Conservation (phyloP, 2,113 vertebrate genomes). For the Orthonyx spaldingii region DNA sequence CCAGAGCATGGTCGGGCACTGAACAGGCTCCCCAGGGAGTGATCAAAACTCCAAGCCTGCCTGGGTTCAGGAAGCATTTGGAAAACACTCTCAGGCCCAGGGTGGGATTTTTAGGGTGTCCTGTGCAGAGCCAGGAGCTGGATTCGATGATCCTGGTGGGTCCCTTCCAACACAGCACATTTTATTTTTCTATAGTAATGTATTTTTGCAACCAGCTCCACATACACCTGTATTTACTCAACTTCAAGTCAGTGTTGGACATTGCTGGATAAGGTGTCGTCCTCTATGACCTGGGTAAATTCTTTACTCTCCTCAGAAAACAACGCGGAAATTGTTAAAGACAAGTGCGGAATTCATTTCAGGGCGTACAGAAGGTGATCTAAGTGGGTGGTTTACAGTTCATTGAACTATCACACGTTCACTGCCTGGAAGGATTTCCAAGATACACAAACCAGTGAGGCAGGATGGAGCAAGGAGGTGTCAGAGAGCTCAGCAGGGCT, state of each 20-base stretch:
- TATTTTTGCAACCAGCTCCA: neutral
- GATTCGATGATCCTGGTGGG: neutral
- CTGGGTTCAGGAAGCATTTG: neutral
- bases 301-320: neutral
- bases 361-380: neutral
- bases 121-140: neutral
- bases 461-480: neutral
- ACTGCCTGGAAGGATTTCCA: neutral
- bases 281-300: neutral
- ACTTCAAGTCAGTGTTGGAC: neutral
- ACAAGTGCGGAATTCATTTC: neutral
- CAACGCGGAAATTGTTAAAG: neutral
- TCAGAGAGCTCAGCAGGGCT: neutral
- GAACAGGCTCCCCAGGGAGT: accelerated
- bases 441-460: neutral
- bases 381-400: conserved; percentile 3
- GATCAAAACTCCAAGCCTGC: neutral
- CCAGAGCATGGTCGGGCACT: accelerated
- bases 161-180: neutral
- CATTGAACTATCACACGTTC: neutral
- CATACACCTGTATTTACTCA: neutral
- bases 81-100: neutral
- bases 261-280: neutral
- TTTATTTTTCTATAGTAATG: neutral
- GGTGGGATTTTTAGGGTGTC: neutral